Conservation (phyloP, 2,888 invertebrate species). For the Suillia variegata region DNA sequence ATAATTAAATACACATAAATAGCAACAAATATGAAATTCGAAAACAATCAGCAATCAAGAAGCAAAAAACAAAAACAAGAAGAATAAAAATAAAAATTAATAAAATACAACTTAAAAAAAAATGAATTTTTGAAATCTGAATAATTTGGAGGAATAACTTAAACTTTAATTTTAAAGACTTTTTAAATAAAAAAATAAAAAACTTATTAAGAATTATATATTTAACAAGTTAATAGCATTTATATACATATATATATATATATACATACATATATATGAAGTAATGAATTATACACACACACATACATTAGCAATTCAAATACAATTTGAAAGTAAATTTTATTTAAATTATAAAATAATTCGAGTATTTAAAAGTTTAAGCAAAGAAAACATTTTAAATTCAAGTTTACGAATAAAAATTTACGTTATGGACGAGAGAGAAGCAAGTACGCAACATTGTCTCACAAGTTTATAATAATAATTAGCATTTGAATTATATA, state of each 20-base stretch:
- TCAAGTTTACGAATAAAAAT: no score
- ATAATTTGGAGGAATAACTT: no score
- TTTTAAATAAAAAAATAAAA: conserved; percentile 6
- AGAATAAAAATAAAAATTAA: conserved; percentile 26
- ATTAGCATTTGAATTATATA: not conserved
- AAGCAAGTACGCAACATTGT: no score
- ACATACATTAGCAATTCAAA: conserved; percentile 45
- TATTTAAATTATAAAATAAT: conserved; percentile 33
- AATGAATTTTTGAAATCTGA: conserved; percentile 30
- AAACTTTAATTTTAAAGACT: conserved; percentile 34
- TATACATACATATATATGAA: conserved; percentile 28
- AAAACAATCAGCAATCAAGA: conserved; percentile 36
- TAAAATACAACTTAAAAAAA: conserved; percentile 25
- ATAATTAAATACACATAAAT: conserved; percentile 27
- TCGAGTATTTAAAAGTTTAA: not conserved
- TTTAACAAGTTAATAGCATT: conserved; percentile 44
- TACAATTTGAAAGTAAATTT: conserved; percentile 51
- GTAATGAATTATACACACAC: conserved; percentile 34
- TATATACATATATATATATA: conserved; percentile 34
- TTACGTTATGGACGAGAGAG: no score
- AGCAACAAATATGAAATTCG: conserved; percentile 11
- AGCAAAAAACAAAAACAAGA: no score
- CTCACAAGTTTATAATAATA: not conserved
- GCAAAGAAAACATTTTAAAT: not conserved
- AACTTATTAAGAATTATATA: conserved; percentile 24